A percentile compares a stretch with the other conserved stretches of the same genome.
phyloP scores from a whole-genome alignment of 2,888 invertebrate genomes.

The Chorisops tibialis region DNA sequence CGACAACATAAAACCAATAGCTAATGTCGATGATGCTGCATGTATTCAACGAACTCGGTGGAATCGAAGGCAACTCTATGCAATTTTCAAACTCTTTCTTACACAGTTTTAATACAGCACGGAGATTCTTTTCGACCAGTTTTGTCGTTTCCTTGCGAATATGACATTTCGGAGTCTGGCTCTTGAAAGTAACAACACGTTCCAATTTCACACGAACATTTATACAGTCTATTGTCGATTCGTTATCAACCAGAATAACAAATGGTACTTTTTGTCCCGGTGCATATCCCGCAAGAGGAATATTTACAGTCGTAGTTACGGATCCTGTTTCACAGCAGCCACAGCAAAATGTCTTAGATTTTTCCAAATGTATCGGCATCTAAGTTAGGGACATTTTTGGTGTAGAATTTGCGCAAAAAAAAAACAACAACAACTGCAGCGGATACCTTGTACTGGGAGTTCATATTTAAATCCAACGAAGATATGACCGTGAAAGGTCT shows the following conservation, averaged over 20 bases:
- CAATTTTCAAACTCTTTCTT: conserved; percentile 62
- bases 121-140: conserved; percentile 50
- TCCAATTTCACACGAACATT: conserved; percentile 62
- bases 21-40: conserved; percentile 70
- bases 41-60: conserved; percentile 69
- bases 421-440: too few relatives aligned
- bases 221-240: conserved; percentile 64
- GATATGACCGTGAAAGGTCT: conserved; percentile 78
- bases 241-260: conserved; percentile 68
- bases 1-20: conserved; percentile 63
- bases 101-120: conserved; percentile 60
- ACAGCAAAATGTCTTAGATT: conserved; percentile 73
- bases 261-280: conserved; percentile 71
- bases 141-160: conserved; percentile 42
- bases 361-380: conserved; percentile 64
- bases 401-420: conserved; percentile 13
- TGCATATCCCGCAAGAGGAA: conserved; percentile 70
- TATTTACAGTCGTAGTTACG: conserved; percentile 60
- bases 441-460: conserved; percentile 38
- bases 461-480: conserved; percentile 75
- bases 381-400: conserved; percentile 39
- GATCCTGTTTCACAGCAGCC: conserved; percentile 71
- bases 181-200: conserved; percentile 56
- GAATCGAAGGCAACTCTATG: conserved; percentile 66
- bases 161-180: conserved; percentile 42